Conservation (phyloP, 2,888 invertebrate genomes). For the Cinara cedri region DNA sequence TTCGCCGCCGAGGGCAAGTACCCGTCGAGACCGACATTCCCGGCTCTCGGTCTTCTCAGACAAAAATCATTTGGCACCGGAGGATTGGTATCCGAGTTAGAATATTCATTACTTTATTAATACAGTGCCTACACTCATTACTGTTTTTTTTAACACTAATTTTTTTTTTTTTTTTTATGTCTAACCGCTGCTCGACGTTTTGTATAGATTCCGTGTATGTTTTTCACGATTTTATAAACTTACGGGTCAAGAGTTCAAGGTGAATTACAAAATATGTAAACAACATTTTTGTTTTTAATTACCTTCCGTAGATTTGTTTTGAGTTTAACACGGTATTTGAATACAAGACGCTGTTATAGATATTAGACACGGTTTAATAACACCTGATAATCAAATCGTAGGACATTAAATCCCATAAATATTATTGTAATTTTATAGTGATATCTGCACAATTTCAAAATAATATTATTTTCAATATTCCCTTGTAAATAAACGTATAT, state of each 20-base stretch:
- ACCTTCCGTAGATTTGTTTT: slow-evolving; percentile 8
- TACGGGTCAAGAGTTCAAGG: slow-evolving; percentile 29
- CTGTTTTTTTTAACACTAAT: no score
- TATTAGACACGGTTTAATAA: neutral
- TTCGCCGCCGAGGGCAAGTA: slow-evolving; percentile 66
- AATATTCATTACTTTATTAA: neutral
- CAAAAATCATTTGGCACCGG: slow-evolving; percentile 64
- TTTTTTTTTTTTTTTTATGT: no score
- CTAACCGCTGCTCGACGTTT: neutral
- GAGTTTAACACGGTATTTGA: neutral
- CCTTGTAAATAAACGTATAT: neutral
- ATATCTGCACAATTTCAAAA: neutral
- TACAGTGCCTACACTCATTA: neutral
- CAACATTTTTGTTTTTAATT: slow-evolving; percentile 20
- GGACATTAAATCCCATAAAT: neutral
- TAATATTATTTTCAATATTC: neutral
- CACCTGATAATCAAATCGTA: neutral
- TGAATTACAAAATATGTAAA: slow-evolving; percentile 28
- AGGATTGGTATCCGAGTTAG: slow-evolving; percentile 67
- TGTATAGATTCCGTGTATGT: neutral
- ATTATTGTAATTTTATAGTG: neutral
- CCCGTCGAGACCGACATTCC: slow-evolving; percentile 66
- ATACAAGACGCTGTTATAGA: neutral
- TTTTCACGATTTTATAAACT: slow-evolving; percentile 15
- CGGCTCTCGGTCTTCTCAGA: slow-evolving; percentile 66